Conservation (phyloP, 2,113 vertebrate species). For the Ceyx margarethae region DNA sequence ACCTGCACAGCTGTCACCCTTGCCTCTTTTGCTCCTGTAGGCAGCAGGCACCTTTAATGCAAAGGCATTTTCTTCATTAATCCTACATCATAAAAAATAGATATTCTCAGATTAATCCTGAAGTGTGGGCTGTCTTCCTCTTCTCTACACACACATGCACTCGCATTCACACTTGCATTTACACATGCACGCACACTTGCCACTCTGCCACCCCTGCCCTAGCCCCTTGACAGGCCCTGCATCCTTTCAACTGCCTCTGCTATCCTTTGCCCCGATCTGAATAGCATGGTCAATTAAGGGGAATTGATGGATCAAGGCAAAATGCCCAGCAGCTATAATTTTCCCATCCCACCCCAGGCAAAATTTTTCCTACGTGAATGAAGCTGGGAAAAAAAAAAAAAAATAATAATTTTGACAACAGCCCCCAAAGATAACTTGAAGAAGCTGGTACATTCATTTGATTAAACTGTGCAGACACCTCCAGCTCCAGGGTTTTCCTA, state of each 20-base stretch:
- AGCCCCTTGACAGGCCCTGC: background rate
- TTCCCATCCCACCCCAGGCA: constrained; percentile 52
- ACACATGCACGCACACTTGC: background rate
- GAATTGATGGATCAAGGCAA: constrained; percentile 60
- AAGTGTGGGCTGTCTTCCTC: background rate
- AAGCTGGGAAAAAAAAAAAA: background rate
- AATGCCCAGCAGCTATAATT: constrained; percentile 55
- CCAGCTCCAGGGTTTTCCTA: constrained; percentile 40
- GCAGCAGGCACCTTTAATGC: fast-evolving
- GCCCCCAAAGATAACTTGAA: background rate
- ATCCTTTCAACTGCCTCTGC: constrained; percentile 11
- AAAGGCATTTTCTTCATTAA: background rate
- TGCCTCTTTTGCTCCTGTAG: fast-evolving
- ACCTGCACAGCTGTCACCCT: background rate
- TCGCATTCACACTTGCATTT: background rate
- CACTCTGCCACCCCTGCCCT: background rate
- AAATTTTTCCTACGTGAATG: background rate
- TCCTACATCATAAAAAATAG: background rate
- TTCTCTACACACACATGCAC: background rate
- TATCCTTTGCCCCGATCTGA: constrained; percentile 39
- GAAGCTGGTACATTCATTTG: constrained; percentile 24
- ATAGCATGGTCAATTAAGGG: constrained; percentile 19
- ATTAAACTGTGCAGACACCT: constrained; percentile 15
- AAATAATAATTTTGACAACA: background rate
- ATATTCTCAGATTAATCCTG: background rate